Base-by-base conservation (phyloP, 2,113 vertebrate species). In the Thymallus thymallus region DNA sequence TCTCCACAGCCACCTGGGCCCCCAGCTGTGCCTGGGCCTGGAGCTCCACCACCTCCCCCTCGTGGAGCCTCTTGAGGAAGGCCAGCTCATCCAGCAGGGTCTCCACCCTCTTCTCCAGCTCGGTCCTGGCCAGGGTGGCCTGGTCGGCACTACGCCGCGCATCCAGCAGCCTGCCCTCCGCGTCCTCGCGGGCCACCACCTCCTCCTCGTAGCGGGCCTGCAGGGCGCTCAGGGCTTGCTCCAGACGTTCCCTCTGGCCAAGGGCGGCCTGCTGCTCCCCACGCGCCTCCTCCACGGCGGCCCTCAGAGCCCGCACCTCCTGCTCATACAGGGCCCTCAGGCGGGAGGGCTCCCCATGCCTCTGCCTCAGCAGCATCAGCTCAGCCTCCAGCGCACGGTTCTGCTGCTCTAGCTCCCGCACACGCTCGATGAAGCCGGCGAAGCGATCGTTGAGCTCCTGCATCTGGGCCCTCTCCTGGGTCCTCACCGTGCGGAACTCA, bases 261-360 rank as follows among this genome's bases (percentile, higher is more conserved):
- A 94, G 81, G 0, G 83, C 83, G 9, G 86, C 88, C 72, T 93
- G 91, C 13, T 91, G 89, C 2, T 94, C 91, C 55, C 87, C 87
- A 61, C 87, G 90, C 71, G 92, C 93, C 78, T 93, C 90, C 5
- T 91, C 91, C 46, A 92, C 88, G 0, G 93, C 93, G 0, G 92
- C 90, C 29, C 91, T 91, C 67, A 90, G 83, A 55, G 88, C 66
- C 0, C 92, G 88, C 68, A 89, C 88, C 80, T 93, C 92, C 30
- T 90, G 91, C 81, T 76, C 80, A 0, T 90, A 91, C 20, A 88
- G 45, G 3, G 30, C 83, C 78, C 87, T 85, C 77, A 94, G 88
- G 13, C 95, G 93, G 77, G 95, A 96, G 0, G 96, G 96, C 75
- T 97, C 95, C 0, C 87, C 84, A 89, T 98, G 94, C n/a, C 94